Evolutionary conservation across 2,113 vertebrate species (phyloP).

Genomic region (Lophotis ruficrista): DNA sequence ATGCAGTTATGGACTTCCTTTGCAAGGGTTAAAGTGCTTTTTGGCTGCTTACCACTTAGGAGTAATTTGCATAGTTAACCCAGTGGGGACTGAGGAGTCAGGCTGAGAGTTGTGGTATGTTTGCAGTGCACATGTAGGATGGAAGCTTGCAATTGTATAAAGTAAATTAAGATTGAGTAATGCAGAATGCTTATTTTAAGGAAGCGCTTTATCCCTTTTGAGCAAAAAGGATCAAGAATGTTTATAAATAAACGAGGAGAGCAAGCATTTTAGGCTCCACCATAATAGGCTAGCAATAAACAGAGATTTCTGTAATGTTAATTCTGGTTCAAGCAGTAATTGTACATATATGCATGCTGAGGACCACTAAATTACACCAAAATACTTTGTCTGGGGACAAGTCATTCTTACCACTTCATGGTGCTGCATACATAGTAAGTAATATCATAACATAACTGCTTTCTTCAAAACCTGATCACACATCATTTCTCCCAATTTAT

Average conservation of each 20-base stretch:
- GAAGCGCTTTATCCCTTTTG: neutral
- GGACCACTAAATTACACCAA: neutral
- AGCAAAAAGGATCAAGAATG: neutral
- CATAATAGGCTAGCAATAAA: neutral
- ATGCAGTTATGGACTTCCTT: rapidly evolving
- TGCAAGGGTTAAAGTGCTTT: slow-evolving; percentile 1
- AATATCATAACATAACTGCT: neutral
- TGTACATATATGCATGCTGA: neutral
- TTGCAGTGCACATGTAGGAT: neutral
- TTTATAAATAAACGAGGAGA: neutral
- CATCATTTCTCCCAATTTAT: neutral
- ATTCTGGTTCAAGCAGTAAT: neutral
- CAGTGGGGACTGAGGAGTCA: neutral
- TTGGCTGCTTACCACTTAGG: neutral
- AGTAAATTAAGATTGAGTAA: neutral
- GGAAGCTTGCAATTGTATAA: neutral
- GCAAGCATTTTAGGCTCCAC: neutral
- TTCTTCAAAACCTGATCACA: neutral
- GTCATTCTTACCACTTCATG: neutral
- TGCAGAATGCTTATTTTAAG: neutral
- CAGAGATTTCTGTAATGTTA: neutral
- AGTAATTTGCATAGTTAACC: neutral
- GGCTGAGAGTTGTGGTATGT: neutral
- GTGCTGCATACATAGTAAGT: neutral
- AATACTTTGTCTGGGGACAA: neutral